Evolutionary conservation across 2,797 vertebrate species (phyloP).

Genomic region (Coreius guichenoti): DNA sequence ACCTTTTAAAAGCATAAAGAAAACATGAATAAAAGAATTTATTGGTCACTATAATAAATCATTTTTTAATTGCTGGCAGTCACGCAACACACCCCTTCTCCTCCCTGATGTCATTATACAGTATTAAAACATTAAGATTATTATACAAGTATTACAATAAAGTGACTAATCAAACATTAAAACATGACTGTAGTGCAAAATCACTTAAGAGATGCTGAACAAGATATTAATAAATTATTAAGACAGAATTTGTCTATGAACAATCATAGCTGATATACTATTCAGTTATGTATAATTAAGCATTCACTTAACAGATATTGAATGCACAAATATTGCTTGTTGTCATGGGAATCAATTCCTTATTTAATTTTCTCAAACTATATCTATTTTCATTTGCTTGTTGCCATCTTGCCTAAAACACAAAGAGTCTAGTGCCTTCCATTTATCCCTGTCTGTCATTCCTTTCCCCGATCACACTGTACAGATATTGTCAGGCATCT

Average conservation of each 20-base stretch:
- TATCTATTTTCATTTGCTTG: not conserved
- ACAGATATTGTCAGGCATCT: conserved; percentile 51
- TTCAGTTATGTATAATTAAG: conserved; percentile 1
- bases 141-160: not conserved
- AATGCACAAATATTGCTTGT: not conserved
- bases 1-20: not conserved
- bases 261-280: not conserved
- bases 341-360: not conserved
- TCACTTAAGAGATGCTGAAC: not conserved
- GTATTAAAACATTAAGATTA: not conserved
- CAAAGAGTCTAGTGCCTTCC: not conserved
- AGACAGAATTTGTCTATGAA: not conserved
- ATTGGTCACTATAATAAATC: not conserved
- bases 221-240: conserved; percentile 10
- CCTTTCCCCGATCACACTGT: conserved; percentile 23
- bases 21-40: not conserved
- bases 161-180: not conserved
- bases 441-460: conserved; percentile 20
- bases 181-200: not conserved
- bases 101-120: not conserved
- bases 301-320: not conserved
- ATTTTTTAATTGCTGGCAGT: not conserved
- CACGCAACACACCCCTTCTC: not conserved
- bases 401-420: not conserved
- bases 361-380: not conserved